phyloP scores from a whole-genome alignment of 2,113 vertebrate species.

The Carassius gibelio region DNA sequence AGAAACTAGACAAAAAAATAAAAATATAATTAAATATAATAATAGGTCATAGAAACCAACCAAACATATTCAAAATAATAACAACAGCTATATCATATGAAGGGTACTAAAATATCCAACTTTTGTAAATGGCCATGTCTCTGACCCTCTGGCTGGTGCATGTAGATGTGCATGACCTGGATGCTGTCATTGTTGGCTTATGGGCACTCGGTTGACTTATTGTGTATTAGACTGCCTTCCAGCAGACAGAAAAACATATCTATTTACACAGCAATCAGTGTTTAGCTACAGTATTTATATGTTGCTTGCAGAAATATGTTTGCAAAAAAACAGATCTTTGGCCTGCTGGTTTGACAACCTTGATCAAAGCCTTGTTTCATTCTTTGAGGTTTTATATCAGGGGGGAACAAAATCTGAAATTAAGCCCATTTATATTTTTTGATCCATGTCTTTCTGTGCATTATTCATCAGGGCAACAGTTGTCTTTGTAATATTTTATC shows the following conservation, averaged over 20 bases:
- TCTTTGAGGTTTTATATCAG: constrained; percentile 3
- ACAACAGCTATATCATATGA: background rate
- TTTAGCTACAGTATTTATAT: background rate
- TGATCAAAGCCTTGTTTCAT: constrained; percentile 16
- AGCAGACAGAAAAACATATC: background rate
- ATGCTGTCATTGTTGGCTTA: background rate
- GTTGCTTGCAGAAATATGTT: constrained; percentile 7
- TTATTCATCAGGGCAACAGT: background rate
- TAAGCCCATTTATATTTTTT: background rate
- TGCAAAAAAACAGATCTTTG: background rate
- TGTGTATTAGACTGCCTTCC: background rate
- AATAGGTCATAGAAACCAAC: no score
- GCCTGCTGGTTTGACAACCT: constrained; percentile 6
- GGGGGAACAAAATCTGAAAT: background rate
- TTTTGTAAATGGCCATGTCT: background rate
- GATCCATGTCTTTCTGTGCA: background rate
- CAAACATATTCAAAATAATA: background rate
- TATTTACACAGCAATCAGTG: background rate
- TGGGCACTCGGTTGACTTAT: background rate
- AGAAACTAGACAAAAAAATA: no score
- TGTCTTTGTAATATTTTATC: constrained; percentile 9
- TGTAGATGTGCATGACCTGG: background rate
- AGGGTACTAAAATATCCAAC: background rate
- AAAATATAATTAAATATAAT: no score
- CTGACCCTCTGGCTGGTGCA: background rate